Base-by-base conservation (phyloP, 2,797 vertebrate species). In the Trachops cirrhosus region DNA sequence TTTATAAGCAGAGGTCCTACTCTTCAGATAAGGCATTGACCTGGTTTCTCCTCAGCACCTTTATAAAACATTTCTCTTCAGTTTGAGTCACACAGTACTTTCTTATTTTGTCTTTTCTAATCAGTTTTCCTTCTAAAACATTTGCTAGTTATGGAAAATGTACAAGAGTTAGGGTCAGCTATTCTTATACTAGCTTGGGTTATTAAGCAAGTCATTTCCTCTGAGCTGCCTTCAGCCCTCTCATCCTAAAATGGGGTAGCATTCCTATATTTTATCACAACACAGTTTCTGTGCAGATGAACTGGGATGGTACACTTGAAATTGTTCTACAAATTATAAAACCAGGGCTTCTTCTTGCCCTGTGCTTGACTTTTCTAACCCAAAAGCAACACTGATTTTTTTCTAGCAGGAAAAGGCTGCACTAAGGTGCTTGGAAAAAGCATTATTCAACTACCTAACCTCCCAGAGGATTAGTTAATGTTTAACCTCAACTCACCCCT, bases 381-480 rank as follows among this genome's bases (percentile, higher is more conserved):
- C 41, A 54, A 94, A 94, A 18, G 50, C 26, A 94, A 62, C 16
- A 80, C 39, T n/a, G 52, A 68, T 89, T 83, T n/a, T 79, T 71
- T 82, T 59, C 75, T 48, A 93, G 73, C 77, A 94, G 75, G 95
- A 48, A 93, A 68, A 95, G 39, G 4, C 67, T 88, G 10, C 46
- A 39, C 64, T 50, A 32, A 94, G 21, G 14, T 52, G 2, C 59
- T 44, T 7, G 21, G 11, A 52, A 71, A 83, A 19, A 88, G 3
- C 70, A 18, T 46, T 46, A 32, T 46, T 54, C 52, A 77, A 82
- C 54, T 67, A 16, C 34, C 50, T 89, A 21, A 34, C 4, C 24
- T 96, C 71, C 79, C 59, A 78, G 64, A 87, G 59, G 52, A 37
- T 93, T 93, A 85, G 19, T 88, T 90, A 87, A 64, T 59, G 12